Evolutionary conservation across 2,888 invertebrate species (phyloP), one percentile per base, ranked within the genome.

Genomic region (Nephrotoma appendiculata): DNA sequence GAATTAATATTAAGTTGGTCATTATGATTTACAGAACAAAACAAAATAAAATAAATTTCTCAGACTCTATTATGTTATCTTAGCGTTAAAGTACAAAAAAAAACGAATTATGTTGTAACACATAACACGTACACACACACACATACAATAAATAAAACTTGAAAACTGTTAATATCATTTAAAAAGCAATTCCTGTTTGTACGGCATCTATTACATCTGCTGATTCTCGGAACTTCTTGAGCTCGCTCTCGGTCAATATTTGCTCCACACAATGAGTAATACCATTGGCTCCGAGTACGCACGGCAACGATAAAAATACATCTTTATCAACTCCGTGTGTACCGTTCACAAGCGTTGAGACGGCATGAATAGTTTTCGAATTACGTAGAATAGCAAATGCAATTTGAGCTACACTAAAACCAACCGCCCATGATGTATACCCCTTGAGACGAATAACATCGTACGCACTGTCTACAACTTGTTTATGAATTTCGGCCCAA

Each of bases 401-500:
- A 19, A 97, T 91, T 88, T 95, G 93, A 0, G 95, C 93, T 2
- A 95, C 93, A 88, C 95, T 95, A 12, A 96, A 92, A 0, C 96
- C 97, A 88, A 97, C 95, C 0, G 96, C 97, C 96, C 97, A 97
- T 41, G 95, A 96, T 0, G 97, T 97, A 92, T 96, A 97, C 0
- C 97, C 97, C 91, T 97, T 97, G 88, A 95, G 92, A 89, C 93
- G 94, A 90, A 96, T 96, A 41, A 97, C 94, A 89, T 96, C 94
- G 89, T 95, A 95, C 0, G 96, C 97, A 89, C 96, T 95, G 84
- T 94, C 92, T 0, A 97, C 94, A 4, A 98, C 97, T 89, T 94
- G 93, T 87, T 93, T 93, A 91, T 97, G 97, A 1, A 96, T 90
- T 11, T 94, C 93, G 71, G 92, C 91, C 96, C 96, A 97, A 86